phyloP scores from a whole-genome alignment of 2,797 vertebrate species.

The Semotilus atromaculatus region DNA sequence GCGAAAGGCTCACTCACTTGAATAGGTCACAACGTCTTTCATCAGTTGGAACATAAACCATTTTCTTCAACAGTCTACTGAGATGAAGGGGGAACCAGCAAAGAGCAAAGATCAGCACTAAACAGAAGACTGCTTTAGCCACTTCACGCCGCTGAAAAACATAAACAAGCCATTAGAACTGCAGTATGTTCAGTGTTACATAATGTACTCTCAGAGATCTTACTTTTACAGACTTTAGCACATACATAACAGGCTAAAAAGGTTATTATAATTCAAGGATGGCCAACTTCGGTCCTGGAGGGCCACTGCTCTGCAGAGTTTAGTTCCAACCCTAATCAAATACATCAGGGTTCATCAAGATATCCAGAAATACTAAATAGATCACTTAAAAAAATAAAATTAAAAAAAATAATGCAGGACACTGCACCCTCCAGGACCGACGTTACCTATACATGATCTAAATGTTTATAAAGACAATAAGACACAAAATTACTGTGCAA shows the following conservation, averaged over 20 bases:
- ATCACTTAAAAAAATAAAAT: no score
- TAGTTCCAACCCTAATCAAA: not conserved
- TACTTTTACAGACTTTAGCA: not conserved
- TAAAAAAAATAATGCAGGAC: not conserved
- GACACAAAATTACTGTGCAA: not conserved
- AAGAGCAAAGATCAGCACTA: slow-evolving; percentile 96
- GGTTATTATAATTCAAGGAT: not conserved
- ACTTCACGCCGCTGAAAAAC: slow-evolving; percentile 92
- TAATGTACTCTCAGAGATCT: not conserved
- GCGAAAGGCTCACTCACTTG: slow-evolving; percentile 70
- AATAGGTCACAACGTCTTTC: slow-evolving; percentile 87
- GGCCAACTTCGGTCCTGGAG: not conserved
- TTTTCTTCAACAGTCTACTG: slow-evolving; percentile 91
- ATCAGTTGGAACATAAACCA: slow-evolving; percentile 78
- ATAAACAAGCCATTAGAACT: slow-evolving; percentile 35
- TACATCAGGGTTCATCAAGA: not conserved
- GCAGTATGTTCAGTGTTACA: not conserved
- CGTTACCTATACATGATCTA: not conserved
- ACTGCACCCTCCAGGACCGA: not conserved
- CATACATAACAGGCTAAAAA: not conserved
- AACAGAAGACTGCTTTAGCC: slow-evolving; percentile 96
- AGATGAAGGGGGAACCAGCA: slow-evolving; percentile 98
- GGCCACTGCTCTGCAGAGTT: no score
- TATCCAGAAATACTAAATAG: not conserved
- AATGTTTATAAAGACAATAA: not conserved